Conservation (phyloP, 2,113 vertebrate species). For the Austrofundulus limnaeus region DNA sequence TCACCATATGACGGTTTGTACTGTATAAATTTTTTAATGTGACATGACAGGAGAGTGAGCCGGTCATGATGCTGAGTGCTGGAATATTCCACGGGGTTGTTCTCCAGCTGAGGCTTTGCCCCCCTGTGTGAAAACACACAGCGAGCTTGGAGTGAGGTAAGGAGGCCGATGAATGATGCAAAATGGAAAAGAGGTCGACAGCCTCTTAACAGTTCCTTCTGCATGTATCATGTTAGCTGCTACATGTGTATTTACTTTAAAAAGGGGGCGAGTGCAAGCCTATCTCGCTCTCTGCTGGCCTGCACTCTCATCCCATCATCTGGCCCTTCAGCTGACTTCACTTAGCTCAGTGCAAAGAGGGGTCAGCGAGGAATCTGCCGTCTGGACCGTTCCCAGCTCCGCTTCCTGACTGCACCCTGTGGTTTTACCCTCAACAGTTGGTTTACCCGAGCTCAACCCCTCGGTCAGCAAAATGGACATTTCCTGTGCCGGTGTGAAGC, state of each 20-base stretch:
- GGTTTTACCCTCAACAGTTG: slow-evolving; percentile 26
- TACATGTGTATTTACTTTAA: slow-evolving; percentile 47
- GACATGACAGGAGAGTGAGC: slow-evolving; percentile 47
- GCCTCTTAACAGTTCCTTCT: slow-evolving; percentile 37
- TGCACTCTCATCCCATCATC: slow-evolving; percentile 5
- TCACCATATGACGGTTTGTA: slow-evolving; percentile 32
- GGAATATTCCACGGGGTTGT: slow-evolving; percentile 34
- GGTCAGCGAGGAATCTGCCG: slow-evolving; percentile 28
- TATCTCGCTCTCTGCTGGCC: slow-evolving; percentile 10
- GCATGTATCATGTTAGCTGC: slow-evolving; percentile 22
- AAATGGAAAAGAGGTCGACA: slow-evolving; percentile 44
- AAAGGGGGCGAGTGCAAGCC: slow-evolving; percentile 40
- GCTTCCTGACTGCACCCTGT: slow-evolving; percentile 8
- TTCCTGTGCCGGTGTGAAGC: slow-evolving; percentile 45
- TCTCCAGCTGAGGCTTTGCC: slow-evolving; percentile 2
- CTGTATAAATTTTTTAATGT: slow-evolving; percentile 57
- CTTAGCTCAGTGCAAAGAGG: slow-evolving; percentile 19
- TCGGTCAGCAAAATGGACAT: slow-evolving; percentile 46
- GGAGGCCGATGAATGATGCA: slow-evolving; percentile 57
- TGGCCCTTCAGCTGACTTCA: slow-evolving; percentile 19
- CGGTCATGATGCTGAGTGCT: slow-evolving; percentile 53
- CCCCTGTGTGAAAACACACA: neutral
- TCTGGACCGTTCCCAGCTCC: slow-evolving; percentile 5
- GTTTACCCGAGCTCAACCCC: slow-evolving; percentile 42
- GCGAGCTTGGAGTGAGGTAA: neutral